Evolutionary conservation across 2,888 invertebrate species (phyloP).

Genomic region (Ectemnius continuus): DNA sequence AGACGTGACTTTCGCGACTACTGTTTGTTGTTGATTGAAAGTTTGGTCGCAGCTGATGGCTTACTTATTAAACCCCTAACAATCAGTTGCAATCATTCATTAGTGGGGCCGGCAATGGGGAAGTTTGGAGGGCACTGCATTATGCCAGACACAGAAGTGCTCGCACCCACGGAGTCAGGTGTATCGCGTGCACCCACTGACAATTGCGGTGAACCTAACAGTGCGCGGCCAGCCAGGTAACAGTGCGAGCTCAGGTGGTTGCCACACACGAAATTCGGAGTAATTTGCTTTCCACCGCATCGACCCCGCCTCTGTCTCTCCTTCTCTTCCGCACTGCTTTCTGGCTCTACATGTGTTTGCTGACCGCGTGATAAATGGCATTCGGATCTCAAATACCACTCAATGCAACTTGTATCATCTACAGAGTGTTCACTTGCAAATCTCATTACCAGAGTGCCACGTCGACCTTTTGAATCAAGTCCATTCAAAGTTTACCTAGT

Average conservation of each 20-base stretch:
- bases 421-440: slow-evolving; percentile 24
- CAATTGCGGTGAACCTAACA: slow-evolving; percentile 50
- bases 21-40: no score
- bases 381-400: slow-evolving; percentile 57
- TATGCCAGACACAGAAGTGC: slow-evolving; percentile 10
- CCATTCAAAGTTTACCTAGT: not conserved
- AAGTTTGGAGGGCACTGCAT: slow-evolving; percentile 17
- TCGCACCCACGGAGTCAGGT: not conserved
- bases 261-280: slow-evolving; percentile 59
- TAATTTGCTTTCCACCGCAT: slow-evolving; percentile 54
- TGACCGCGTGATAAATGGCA: slow-evolving; percentile 58
- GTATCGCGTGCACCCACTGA: slow-evolving; percentile 34
- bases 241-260: slow-evolving; percentile 48
- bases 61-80: no score
- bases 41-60: no score
- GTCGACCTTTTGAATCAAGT: slow-evolving; percentile 28
- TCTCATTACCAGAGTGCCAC: slow-evolving; percentile 34
- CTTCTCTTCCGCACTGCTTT: no score
- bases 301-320: slow-evolving; percentile 9
- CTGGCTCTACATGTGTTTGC: not conserved
- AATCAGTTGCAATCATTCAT: no score
- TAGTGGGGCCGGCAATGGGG: slow-evolving; percentile 3
- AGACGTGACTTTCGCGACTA: no score
- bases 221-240: slow-evolving; percentile 43
- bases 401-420: slow-evolving; percentile 30